phyloP scores from a whole-genome alignment of 2,113 vertebrate species.

The Anguilla rostrata region DNA sequence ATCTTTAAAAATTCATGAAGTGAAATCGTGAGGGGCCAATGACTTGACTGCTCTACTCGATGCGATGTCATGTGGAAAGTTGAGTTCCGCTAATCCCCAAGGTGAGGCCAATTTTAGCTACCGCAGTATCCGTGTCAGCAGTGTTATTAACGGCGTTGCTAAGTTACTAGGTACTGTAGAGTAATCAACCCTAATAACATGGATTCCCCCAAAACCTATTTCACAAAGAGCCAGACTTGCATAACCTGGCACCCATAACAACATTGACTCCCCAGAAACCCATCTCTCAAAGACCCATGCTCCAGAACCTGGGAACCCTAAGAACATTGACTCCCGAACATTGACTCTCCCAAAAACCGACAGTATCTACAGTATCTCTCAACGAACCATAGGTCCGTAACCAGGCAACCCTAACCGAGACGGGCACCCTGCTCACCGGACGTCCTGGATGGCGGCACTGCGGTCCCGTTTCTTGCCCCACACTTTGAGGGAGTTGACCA shows the following conservation, averaged over 20 bases:
- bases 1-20: too few species aligned
- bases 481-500: slow-evolving; percentile 89
- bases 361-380: too few species aligned
- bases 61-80: background rate
- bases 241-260: too few species aligned
- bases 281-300: too few species aligned
- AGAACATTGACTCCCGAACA: too few species aligned
- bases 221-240: background rate
- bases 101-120: background rate
- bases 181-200: background rate
- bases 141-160: background rate
- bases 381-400: background rate
- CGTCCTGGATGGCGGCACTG: slow-evolving; percentile 88
- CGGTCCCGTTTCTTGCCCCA: slow-evolving; percentile 97
- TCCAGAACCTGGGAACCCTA: too few species aligned
- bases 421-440: slow-evolving; percentile 71
- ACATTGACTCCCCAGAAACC: too few species aligned
- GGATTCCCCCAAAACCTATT: background rate
- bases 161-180: background rate
- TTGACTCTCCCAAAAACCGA: too few species aligned
- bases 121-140: background rate
- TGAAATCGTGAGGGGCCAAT: too few species aligned
- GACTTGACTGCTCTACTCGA: too few species aligned
- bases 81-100: background rate
- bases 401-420: background rate